Percentiles rank a stretch among this genome's conserved stretches.
Evolutionary conservation across 2,113 vertebrate species (phyloP).

Genomic region (Hemiprocne comata): DNA sequence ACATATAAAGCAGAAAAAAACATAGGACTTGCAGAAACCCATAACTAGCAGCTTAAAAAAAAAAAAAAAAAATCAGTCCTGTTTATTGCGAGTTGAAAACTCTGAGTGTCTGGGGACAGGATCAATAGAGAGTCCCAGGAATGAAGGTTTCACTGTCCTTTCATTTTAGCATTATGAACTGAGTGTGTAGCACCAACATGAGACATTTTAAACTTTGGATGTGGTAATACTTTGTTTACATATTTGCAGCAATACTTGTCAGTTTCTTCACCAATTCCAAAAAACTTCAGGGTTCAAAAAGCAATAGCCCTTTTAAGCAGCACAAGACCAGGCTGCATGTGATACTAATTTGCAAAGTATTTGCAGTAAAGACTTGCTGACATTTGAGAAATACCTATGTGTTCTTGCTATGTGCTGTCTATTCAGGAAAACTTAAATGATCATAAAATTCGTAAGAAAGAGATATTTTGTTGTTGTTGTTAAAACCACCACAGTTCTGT

Average conservation of each 20-base stretch:
- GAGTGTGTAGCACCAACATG: background rate
- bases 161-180: background rate
- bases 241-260: slow-evolving; percentile 29
- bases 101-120: background rate
- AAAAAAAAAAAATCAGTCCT: slow-evolving; percentile 1
- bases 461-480: background rate
- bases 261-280: slow-evolving; percentile 14
- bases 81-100: slow-evolving; percentile 45
- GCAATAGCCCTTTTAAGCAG: slow-evolving; percentile 18
- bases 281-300: slow-evolving; percentile 9
- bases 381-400: slow-evolving; percentile 17
- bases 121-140: background rate
- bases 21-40: background rate
- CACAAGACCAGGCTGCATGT: background rate
- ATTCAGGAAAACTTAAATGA: slow-evolving; percentile 3
- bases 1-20: slow-evolving; percentile 7
- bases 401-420: background rate
- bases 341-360: slow-evolving; percentile 32
- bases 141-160: slow-evolving; percentile 18
- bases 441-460: background rate
- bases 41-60: background rate
- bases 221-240: slow-evolving; percentile 23
- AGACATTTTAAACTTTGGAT: slow-evolving; percentile 55
- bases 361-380: slow-evolving; percentile 56
- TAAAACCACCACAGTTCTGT: background rate